Evolutionary conservation across 2,888 invertebrate genomes (phyloP).

Genomic region (Nomada goodeniana): DNA sequence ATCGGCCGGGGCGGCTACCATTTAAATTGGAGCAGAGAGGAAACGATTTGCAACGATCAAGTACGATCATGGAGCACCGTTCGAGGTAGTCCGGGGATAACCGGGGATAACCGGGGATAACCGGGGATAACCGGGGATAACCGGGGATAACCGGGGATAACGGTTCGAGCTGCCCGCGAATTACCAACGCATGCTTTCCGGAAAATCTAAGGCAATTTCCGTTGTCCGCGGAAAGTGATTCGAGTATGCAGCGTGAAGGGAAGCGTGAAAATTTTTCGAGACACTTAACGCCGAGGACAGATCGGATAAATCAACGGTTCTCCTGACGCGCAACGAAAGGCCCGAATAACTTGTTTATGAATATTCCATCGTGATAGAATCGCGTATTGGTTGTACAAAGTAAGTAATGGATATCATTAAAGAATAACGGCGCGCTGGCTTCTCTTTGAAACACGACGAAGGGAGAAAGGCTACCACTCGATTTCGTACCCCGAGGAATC

Average conservation of each 20-base stretch:
- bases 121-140: too few relatives aligned
- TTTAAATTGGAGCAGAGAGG: background rate
- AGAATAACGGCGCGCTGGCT: background rate
- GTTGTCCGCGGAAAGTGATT: conserved; percentile 7
- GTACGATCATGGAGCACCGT: background rate
- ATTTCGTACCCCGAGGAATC: conserved; percentile 24
- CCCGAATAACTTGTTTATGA: conserved; percentile 35
- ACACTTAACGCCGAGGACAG: conserved; percentile 14
- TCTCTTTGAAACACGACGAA: conserved; percentile 23
- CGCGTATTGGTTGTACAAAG: background rate
- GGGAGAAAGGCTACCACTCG: conserved; percentile 25
- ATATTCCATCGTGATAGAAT: conserved; percentile 35
- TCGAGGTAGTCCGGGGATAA: conserved; percentile 34
- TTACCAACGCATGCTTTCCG: background rate
- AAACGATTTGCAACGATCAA: background rate
- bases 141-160: conserved; percentile 24
- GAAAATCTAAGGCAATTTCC: conserved; percentile 14
- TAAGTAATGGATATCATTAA: conserved; percentile 41
- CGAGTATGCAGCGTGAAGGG: background rate
- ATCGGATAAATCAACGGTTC: conserved; percentile 35
- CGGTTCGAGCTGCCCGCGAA: conserved; percentile 7
- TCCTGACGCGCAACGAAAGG: conserved; percentile 8
- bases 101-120: too few relatives aligned
- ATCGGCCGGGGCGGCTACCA: background rate
- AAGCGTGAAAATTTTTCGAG: background rate